phyloP scores from a whole-genome alignment of 2,113 vertebrate species.

The Synchiropus splendidus region DNA sequence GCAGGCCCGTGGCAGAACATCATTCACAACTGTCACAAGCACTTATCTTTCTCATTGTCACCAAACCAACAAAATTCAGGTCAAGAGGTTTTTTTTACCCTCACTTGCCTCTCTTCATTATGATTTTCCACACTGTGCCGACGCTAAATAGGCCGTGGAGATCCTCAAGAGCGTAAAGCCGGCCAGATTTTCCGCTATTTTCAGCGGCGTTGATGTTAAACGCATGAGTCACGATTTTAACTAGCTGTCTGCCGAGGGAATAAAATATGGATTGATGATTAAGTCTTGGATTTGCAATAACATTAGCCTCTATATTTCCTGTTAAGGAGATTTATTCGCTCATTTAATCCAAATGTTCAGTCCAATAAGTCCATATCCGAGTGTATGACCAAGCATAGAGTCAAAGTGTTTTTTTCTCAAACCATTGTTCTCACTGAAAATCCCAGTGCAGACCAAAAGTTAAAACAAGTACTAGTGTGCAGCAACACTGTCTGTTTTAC shows the following conservation, averaged over 20 bases:
- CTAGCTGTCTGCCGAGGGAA: slow-evolving; percentile 1
- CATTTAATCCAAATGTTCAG: too few relatives aligned
- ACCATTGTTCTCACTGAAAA: too few relatives aligned
- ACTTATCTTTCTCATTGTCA: slow-evolving; percentile 87
- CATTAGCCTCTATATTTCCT: slow-evolving; percentile 7
- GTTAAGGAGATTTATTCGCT: neutral
- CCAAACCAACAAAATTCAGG: slow-evolving; percentile 74
- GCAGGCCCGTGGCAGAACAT: slow-evolving; percentile 76
- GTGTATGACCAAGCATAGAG: too few relatives aligned
- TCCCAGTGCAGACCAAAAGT: too few relatives aligned
- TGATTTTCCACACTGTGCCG: slow-evolving; percentile 46
- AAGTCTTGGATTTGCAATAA: slow-evolving; percentile 14
- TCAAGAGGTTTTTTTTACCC: slow-evolving; percentile 44
- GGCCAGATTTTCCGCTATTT: slow-evolving; percentile 30
- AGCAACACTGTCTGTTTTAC: too few relatives aligned
- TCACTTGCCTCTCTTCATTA: slow-evolving; percentile 47
- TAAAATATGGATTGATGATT: slow-evolving; percentile 12
- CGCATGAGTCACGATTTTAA: slow-evolving; percentile 14
- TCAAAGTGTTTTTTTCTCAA: too few relatives aligned
- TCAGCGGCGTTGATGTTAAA: slow-evolving; percentile 22
- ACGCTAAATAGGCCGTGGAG: slow-evolving; percentile 52
- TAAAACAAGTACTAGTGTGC: too few relatives aligned
- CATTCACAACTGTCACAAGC: slow-evolving; percentile 90
- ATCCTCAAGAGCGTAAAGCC: slow-evolving; percentile 25
- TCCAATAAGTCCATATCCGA: too few relatives aligned